A percentile compares a stretch with the other conserved stretches of the same genome.
Evolutionary conservation across 1,140 invertebrate species (phyloP).

Genomic region (Papilio xuthus): DNA sequence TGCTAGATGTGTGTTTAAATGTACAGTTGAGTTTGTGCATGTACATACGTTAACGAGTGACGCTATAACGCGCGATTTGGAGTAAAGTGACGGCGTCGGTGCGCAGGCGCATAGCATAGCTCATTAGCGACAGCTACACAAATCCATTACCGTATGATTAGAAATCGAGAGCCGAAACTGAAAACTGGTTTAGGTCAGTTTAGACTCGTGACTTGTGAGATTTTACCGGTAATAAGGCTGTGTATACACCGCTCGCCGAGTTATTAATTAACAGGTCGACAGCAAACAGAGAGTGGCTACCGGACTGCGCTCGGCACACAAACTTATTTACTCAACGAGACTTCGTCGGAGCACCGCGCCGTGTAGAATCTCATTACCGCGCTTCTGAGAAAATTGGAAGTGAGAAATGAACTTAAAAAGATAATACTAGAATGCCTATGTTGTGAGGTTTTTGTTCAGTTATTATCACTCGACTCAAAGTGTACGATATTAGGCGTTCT

Average conservation of each 20-base stretch:
- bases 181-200: conserved; percentile 71
- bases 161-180: conserved; percentile 67
- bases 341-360: conserved; percentile 64
- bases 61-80: not conserved
- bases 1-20: conserved; percentile 69
- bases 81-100: conserved; percentile 34
- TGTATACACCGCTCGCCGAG: conserved; percentile 75
- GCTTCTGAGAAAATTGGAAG: conserved; percentile 76
- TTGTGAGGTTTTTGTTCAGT: conserved; percentile 62
- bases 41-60: not conserved
- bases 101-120: conserved; percentile 41
- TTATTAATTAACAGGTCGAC: conserved; percentile 81
- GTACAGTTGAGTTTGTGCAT: conserved; percentile 32
- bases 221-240: conserved; percentile 81
- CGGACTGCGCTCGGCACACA: conserved; percentile 76
- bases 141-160: conserved; percentile 73
- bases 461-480: conserved; percentile 60
- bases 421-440: conserved; percentile 66
- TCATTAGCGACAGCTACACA: conserved; percentile 51
- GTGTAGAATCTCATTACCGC: conserved; percentile 76
- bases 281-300: conserved; percentile 78
- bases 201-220: conserved; percentile 79
- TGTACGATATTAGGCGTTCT: conserved; percentile 51
- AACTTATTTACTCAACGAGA: conserved; percentile 69
- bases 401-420: conserved; percentile 77